Percentiles rank a stretch among this genome's conserved stretches.
Evolutionary conservation across 2,888 invertebrate species (phyloP).

Genomic region (Philhelius pedissequus): DNA sequence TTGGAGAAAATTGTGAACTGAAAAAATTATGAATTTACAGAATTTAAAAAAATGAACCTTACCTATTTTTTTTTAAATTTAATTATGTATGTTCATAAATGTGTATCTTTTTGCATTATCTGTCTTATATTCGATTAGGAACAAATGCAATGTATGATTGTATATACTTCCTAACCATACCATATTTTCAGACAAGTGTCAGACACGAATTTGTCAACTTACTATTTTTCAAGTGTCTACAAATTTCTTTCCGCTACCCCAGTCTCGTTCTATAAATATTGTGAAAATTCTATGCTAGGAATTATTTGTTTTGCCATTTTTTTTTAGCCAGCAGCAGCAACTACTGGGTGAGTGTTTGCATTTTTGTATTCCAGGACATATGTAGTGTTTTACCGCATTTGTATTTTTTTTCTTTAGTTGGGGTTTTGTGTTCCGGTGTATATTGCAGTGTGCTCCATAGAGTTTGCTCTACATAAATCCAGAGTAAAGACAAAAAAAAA

Average conservation of each 20-base stretch:
- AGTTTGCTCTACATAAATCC: slow-evolving; percentile 32
- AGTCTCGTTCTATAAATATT: neutral
- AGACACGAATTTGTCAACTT: neutral
- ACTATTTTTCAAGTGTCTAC: neutral
- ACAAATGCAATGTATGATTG: too few species aligned
- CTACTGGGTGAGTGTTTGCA: neutral
- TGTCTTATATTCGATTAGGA: too few species aligned
- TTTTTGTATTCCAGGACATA: neutral
- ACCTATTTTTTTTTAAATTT: too few species aligned
- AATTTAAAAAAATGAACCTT: too few species aligned
- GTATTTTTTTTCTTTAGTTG: neutral
- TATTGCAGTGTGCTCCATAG: slow-evolving; percentile 5
- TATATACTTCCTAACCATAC: neutral
- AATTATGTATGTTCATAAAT: too few species aligned
- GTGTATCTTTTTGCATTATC: too few species aligned
- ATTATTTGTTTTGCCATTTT: neutral
- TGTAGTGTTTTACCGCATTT: neutral
- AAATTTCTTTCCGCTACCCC: neutral
- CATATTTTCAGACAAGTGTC: neutral
- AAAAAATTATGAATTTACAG: too few species aligned
- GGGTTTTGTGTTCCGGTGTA: neutral
- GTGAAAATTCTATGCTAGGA: neutral
- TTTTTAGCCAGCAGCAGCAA: neutral
- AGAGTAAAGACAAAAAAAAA: slow-evolving; percentile 12
- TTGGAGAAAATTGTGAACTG: too few species aligned